Evolutionary conservation across 2,797 vertebrate species (phyloP).

Genomic region (Pristis pectinata): DNA sequence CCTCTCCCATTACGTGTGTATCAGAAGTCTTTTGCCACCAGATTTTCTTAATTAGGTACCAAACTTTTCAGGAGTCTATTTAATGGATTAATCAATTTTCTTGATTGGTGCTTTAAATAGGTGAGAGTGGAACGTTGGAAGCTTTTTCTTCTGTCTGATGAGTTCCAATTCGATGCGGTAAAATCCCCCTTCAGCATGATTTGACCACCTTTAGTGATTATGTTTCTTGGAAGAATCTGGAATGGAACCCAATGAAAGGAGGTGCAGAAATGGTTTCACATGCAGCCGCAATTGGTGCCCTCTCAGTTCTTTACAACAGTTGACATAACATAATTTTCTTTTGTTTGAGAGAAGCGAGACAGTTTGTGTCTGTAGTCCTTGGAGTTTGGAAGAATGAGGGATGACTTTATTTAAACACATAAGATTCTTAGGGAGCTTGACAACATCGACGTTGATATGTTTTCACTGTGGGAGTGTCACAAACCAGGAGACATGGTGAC

Average conservation of each 20-base stretch:
- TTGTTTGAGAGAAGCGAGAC: too few relatives aligned
- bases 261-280: background rate
- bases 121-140: background rate
- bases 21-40: background rate
- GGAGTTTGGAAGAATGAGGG: too few relatives aligned
- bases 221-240: background rate
- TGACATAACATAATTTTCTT: too few relatives aligned
- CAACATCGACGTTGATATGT: too few relatives aligned
- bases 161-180: background rate
- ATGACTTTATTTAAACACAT: too few relatives aligned
- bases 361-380: too few relatives aligned
- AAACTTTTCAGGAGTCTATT: background rate
- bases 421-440: too few relatives aligned
- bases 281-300: background rate
- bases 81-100: background rate
- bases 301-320: background rate
- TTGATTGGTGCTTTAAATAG: background rate
- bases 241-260: background rate
- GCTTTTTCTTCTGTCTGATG: background rate
- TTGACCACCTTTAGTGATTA: background rate
- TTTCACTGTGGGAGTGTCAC: too few relatives aligned
- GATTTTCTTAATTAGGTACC: background rate
- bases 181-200: background rate
- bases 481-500: too few relatives aligned
- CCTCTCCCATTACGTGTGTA: background rate